Evolutionary conservation across 1,140 invertebrate species (phyloP).

Genomic region (Colletes latitarsis): DNA sequence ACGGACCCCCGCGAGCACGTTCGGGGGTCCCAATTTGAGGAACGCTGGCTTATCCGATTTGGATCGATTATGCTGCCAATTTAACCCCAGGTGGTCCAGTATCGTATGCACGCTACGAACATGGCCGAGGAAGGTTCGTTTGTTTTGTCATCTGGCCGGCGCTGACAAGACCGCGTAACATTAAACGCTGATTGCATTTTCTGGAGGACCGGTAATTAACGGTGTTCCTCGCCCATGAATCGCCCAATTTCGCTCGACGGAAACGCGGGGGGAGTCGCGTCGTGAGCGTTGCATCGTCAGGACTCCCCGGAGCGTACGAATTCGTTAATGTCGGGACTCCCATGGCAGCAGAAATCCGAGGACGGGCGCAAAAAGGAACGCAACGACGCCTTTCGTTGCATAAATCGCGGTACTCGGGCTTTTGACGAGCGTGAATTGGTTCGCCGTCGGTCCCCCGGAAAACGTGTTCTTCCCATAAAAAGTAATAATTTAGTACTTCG

Average conservation of each 20-base stretch:
- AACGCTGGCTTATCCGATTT: conserved; percentile 51
- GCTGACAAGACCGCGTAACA: conserved; percentile 17
- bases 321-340: conserved; percentile 2
- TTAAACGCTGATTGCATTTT: conserved; percentile 50
- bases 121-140: conserved; percentile 8
- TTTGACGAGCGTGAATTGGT: too few relatives aligned
- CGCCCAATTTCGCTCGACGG: conserved; percentile 26
- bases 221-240: conserved; percentile 24
- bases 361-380: background rate
- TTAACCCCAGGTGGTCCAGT: background rate
- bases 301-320: background rate
- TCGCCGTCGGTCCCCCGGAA: too few relatives aligned
- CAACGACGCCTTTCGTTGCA: background rate
- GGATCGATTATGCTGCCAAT: conserved; percentile 49
- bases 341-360: background rate
- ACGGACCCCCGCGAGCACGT: too few relatives aligned
- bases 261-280: background rate
- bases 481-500: too few relatives aligned
- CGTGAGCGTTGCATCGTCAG: background rate
- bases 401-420: background rate
- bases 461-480: too few relatives aligned
- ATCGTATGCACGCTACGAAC: background rate
- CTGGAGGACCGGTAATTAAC: conserved; percentile 52
- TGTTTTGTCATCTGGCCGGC: conserved; percentile 28
- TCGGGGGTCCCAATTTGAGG: background rate